Conservation (phyloP, 1,140 invertebrate genomes). For the Lycorma delicatula region DNA sequence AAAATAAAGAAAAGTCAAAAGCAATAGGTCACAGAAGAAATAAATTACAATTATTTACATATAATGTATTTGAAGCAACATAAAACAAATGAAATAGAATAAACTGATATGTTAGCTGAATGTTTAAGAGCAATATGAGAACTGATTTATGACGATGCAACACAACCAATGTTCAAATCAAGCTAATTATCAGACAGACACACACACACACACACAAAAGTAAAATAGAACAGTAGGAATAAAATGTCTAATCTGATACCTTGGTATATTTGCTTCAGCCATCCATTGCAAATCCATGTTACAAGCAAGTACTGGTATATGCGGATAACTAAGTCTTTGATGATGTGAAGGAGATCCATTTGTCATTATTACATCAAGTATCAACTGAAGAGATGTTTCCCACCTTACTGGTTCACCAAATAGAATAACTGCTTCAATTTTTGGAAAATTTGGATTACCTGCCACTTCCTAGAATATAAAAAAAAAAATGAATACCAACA, state of each 20-base stretch:
- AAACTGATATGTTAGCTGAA: no score
- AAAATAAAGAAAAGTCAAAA: no score
- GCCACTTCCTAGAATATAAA: slow-evolving; percentile 39
- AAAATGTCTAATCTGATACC: slow-evolving; percentile 34
- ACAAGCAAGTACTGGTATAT: slow-evolving; percentile 56
- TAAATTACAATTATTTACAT: no score
- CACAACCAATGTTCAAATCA: no score
- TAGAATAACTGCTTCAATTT: slow-evolving; percentile 49
- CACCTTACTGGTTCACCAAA: slow-evolving; percentile 55
- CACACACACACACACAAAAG: no score
- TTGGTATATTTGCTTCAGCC: slow-evolving; percentile 52
- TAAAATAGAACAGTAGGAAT: slow-evolving; percentile 1
- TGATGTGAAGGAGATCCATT: slow-evolving; percentile 46
- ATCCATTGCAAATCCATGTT: slow-evolving; percentile 64
- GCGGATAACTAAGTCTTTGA: slow-evolving; percentile 43
- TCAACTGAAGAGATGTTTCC: slow-evolving; percentile 53
- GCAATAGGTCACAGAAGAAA: no score
- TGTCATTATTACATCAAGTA: slow-evolving; percentile 59
- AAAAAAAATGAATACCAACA: no score
- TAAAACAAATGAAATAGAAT: no score
- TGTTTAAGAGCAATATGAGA: no score
- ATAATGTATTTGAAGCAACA: no score
- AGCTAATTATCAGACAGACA: slow-evolving; percentile 6
- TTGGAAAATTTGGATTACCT: slow-evolving; percentile 44
- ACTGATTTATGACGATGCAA: no score